These are phyloP conservation scores for Tanaodytes sp. DNA, from an alignment of 2,888 invertebrate genomes.

Conservation along the genomic window DNA sequence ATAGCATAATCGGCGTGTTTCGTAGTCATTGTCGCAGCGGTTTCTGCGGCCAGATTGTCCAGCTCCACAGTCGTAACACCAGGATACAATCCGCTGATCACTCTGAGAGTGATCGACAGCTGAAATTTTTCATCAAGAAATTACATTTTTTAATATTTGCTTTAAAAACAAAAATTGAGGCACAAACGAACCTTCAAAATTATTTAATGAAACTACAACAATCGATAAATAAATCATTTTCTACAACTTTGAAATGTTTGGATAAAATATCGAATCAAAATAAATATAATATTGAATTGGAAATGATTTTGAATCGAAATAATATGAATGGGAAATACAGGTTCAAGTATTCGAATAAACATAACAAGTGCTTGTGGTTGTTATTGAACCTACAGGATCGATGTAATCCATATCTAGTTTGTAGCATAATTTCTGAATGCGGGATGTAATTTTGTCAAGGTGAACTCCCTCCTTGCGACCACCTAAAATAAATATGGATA, in stretches of 20 bases:
- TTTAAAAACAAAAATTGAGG: background rate
- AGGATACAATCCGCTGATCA: slow-evolving; percentile 94
- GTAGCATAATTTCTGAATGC: slow-evolving; percentile 96
- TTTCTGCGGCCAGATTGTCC: slow-evolving; percentile 98
- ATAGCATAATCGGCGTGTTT: slow-evolving; percentile 97
- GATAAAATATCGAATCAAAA: too few relatives aligned
- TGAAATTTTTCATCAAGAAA: slow-evolving; percentile 64
- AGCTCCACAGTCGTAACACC: slow-evolving; percentile 97
- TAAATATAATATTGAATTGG: too few relatives aligned
- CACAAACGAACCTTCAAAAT: too few relatives aligned
- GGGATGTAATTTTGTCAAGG: slow-evolving; percentile 97
- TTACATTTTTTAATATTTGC: background rate
- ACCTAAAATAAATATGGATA: too few relatives aligned
- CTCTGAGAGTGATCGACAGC: slow-evolving; percentile 90
- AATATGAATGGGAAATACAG: too few relatives aligned
- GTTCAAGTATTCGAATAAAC: too few relatives aligned
- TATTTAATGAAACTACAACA: too few relatives aligned
- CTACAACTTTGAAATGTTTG: too few relatives aligned
- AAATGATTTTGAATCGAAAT: too few relatives aligned
- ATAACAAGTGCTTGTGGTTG: background rate
- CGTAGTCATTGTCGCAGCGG: slow-evolving; percentile 98
- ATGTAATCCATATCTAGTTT: slow-evolving; percentile 96
- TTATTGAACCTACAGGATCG: slow-evolving; percentile 85
- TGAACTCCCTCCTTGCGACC: slow-evolving; percentile 93
- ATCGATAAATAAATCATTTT: too few relatives aligned